Evolutionary conservation across 2,113 vertebrate species (phyloP).

Genomic region (Bubo bubo): DNA sequence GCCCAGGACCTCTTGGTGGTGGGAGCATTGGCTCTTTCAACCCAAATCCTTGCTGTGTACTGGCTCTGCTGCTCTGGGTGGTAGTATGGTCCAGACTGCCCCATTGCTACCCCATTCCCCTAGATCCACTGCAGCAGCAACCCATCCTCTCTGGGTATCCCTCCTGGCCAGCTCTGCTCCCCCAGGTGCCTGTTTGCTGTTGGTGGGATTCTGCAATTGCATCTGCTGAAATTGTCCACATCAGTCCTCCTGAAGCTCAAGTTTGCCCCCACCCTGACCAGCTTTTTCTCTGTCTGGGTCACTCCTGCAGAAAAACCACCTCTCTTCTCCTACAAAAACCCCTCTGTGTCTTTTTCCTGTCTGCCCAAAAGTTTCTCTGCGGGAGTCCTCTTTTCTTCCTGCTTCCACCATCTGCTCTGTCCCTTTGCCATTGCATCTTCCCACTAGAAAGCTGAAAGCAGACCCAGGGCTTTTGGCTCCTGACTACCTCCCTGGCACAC

Average conservation of each 20-base stretch:
- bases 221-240: fast-evolving
- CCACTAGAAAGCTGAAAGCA: neutral
- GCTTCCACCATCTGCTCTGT: slow-evolving; percentile 36
- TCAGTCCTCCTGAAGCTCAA: neutral
- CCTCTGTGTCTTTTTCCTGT: neutral
- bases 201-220: fast-evolving
- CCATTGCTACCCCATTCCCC: neutral
- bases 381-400: neutral
- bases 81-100: fast-evolving
- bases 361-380: neutral
- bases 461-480: neutral
- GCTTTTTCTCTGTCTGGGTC: neutral
- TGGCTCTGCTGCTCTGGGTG: neutral
- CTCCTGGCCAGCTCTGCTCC: neutral
- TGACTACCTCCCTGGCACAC: neutral
- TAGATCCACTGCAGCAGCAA: neutral
- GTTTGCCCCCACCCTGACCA: neutral
- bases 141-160: neutral
- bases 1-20: neutral
- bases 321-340: neutral
- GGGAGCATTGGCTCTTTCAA: neutral
- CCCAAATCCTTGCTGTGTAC: neutral
- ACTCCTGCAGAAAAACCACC: neutral
- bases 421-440: neutral
- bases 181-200: neutral